These are phyloP conservation scores for Oreochromis niloticus DNA, from an alignment of 2,113 vertebrate species.

Conservation along the genomic window DNA sequence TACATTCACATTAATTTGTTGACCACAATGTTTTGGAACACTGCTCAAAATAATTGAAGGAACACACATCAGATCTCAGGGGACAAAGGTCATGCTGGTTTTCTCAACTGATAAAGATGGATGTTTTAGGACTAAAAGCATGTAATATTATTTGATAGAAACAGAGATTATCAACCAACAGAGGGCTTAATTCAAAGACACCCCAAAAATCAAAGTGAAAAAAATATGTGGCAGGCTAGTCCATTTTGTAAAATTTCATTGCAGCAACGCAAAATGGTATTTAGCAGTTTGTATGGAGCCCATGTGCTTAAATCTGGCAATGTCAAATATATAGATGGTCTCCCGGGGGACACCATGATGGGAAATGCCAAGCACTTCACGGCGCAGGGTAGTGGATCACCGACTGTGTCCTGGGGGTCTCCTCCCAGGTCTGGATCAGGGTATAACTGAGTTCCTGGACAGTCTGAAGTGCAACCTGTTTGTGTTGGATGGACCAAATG, in stretches of 20 bases:
- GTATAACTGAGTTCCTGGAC: neutral
- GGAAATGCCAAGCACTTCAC: neutral
- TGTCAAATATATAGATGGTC: neutral
- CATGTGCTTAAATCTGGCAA: neutral
- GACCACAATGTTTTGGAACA: neutral
- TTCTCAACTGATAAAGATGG: neutral
- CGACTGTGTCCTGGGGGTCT: neutral
- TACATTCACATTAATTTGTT: neutral
- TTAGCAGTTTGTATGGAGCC: neutral
- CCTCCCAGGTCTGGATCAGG: neutral
- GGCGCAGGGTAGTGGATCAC: neutral
- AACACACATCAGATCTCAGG: neutral
- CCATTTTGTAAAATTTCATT: neutral
- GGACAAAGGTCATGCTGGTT: neutral
- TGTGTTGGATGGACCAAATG: neutral
- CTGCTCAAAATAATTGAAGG: no score
- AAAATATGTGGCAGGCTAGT: fast-evolving
- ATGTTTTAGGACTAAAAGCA: fast-evolving
- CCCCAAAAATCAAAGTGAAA: neutral
- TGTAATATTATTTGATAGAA: neutral
- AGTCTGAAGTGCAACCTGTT: neutral
- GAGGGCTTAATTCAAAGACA: neutral
- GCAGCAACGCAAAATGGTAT: neutral
- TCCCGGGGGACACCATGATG: neutral
- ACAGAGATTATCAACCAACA: neutral